Conservation (phyloP, 2,797 vertebrate genomes). For the Argya squamiceps region DNA sequence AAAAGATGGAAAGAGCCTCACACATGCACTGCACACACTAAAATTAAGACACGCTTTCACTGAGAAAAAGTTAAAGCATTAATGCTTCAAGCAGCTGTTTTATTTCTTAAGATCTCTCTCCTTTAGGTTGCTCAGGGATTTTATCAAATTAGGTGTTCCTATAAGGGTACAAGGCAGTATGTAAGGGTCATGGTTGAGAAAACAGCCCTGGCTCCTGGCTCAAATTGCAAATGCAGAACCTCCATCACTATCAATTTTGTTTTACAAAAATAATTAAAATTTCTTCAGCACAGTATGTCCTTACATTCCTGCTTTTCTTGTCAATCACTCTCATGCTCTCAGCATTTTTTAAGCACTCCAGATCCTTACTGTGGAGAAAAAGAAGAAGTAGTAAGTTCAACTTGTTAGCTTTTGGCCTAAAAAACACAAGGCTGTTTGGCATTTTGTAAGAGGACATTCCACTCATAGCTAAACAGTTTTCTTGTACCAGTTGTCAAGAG, state of each 20-base stretch:
- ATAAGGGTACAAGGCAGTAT: neutral
- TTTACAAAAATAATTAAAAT: neutral
- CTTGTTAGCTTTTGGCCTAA: neutral
- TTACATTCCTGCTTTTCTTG: neutral
- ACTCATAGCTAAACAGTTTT: neutral
- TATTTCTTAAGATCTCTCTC: neutral
- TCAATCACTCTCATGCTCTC: neutral
- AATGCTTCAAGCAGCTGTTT: neutral
- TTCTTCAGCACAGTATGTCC: neutral
- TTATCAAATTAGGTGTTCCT: neutral
- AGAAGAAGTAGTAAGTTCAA: neutral
- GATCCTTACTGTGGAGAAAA: neutral
- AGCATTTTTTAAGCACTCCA: neutral
- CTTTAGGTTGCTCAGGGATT: neutral
- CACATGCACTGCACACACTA: neutral
- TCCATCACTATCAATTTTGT: neutral
- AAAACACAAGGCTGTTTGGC: neutral
- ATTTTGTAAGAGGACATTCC: conserved; percentile 17
- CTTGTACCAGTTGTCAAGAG: neutral
- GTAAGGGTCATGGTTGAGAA: neutral
- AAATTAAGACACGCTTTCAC: neutral
- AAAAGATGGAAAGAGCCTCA: neutral
- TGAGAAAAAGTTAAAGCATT: neutral
- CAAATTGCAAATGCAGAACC: neutral
- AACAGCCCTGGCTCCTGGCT: neutral